Evolutionary conservation across 2,797 vertebrate genomes (phyloP).

Genomic region (Anas bernieri): DNA sequence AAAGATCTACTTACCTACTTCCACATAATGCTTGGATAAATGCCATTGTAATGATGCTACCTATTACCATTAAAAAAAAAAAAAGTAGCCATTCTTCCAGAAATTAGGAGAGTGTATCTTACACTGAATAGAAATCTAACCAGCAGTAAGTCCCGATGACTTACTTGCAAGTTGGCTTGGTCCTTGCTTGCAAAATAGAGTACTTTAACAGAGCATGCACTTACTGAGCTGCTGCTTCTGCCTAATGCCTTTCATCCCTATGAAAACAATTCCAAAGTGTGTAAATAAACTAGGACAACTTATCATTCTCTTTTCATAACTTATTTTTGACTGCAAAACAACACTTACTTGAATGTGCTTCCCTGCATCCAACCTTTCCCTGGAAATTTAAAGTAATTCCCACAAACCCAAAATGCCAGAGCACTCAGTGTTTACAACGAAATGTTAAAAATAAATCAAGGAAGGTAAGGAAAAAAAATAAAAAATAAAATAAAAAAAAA

Average conservation of each 20-base stretch:
- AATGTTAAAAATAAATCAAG: background rate
- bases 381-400: background rate
- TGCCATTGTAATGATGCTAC: background rate
- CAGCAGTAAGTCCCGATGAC: background rate
- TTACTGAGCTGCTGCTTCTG: background rate
- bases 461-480: no score
- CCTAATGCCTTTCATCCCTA: background rate
- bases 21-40: background rate
- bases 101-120: background rate
- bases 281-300: background rate
- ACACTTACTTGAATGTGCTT: background rate
- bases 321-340: background rate
- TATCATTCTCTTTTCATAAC: background rate
- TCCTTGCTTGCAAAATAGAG: background rate
- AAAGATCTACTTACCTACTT: background rate
- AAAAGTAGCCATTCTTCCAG: background rate
- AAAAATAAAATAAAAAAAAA: no score
- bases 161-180: background rate
- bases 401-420: background rate
- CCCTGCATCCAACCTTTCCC: background rate
- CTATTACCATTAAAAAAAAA: background rate
- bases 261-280: background rate
- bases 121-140: background rate
- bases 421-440: accelerated
- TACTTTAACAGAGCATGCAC: background rate